Conservation (phyloP, 2,797 vertebrate species). For the Pangasius mekongensis region DNA sequence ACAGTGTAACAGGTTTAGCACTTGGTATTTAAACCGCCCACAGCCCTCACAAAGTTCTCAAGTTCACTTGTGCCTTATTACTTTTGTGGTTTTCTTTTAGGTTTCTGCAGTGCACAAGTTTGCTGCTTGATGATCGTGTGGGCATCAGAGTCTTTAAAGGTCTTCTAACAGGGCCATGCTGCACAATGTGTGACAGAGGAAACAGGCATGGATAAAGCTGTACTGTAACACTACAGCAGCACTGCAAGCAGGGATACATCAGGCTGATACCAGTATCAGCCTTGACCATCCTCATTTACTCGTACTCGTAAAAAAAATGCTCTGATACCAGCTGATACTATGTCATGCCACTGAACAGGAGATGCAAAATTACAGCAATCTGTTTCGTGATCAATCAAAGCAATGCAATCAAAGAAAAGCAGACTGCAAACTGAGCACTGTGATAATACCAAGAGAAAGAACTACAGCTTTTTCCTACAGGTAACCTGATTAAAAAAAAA, state of each 20-base stretch:
- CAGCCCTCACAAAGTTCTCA: not conserved
- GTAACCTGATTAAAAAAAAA: not conserved
- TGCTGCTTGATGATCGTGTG: not conserved
- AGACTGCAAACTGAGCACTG: not conserved
- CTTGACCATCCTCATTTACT: not conserved
- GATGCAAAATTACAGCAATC: not conserved
- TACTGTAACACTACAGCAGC: not conserved
- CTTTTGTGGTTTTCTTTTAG: constrained; percentile 7
- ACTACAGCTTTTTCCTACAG: not conserved
- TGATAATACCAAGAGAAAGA: not conserved
- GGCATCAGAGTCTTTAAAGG: constrained; percentile 4
- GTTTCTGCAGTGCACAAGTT: not conserved
- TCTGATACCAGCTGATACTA: not conserved
- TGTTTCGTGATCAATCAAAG: not conserved
- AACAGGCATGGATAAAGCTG: not conserved
- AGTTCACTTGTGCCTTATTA: not conserved
- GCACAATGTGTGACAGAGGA: not conserved
- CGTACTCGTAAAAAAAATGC: not conserved
- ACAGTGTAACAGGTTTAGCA: not conserved
- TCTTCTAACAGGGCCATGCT: not conserved
- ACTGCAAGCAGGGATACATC: not conserved
- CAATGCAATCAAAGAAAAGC: not conserved
- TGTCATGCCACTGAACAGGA: not conserved
- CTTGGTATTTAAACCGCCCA: not conserved
- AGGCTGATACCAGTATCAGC: not conserved